Base-by-base conservation (phyloP, 1,140 invertebrate genomes). In the Pogonognathellus flavescens region DNA sequence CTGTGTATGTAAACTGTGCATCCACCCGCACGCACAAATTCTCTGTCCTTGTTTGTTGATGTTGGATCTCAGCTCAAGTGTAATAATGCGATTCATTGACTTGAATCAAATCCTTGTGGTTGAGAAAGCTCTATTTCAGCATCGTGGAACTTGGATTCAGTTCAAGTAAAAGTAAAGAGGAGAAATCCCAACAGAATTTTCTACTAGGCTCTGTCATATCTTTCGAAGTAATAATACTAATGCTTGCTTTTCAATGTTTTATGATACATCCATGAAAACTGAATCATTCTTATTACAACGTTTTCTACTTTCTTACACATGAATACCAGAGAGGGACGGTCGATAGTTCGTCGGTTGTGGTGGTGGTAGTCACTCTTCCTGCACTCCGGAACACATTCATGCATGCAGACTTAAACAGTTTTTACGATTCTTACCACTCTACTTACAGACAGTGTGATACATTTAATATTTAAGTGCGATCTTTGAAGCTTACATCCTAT, bases 1-100 rank as follows among this genome's bases (percentile, higher is more conserved):
- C 1, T 1, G 14, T 13, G 22, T 14, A 66, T 13, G 9, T 16
- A 55, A 5, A 66, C 20, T 66, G 62, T 66, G 22, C 25, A 66
- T 66, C 62, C 22, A 25, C 20, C 25, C 20, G 62, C 25, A 66
- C 62, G 62, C 62, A 66, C 62, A 41, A 41, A 66, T 66, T 66
- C 20, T 25, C 20, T 66, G 22, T 66, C 11, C 20, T 66, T 25
- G 62, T 66, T 66, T 66, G 25, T 66, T 66, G 62, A 66, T 66
- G 62, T 66, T 66, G 62, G 62, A 66, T 66, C 62, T 66, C 62
- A 66, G 62, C 25, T 66, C 62, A 25, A 66, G 62, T 66, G 62
- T 66, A 66, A 66, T 66, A 66, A 66, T 66, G 62, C 20, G 62
- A 66, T 66, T 66, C 62, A 66, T 66, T 66, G 62, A 66, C 22